A percentile compares a stretch with the other conserved stretches of the same genome.
phyloP scores from a whole-genome alignment of 2,888 invertebrate genomes.

The Brachypalpus laphriformis region DNA sequence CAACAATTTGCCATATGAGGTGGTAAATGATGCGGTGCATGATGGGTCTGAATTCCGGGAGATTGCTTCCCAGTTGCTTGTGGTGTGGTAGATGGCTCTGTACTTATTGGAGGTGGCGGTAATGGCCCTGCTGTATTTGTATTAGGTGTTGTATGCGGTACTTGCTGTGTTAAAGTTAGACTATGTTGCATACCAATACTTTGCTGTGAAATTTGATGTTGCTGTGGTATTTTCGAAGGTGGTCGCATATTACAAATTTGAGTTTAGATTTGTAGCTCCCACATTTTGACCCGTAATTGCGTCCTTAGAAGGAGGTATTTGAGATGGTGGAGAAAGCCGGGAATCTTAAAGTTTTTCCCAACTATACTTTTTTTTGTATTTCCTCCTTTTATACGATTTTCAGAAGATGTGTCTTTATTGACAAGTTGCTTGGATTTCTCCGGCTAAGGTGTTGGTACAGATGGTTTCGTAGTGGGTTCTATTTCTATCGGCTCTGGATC shows the following conservation, averaged over 20 bases:
- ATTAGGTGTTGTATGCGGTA: conserved; percentile 37
- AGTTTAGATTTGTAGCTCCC: conserved; percentile 8
- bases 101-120: conserved; percentile 54
- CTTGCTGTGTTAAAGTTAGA: conserved; percentile 18
- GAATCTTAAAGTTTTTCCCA: conserved; percentile 76
- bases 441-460: conserved; percentile 77
- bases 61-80: conserved; percentile 49
- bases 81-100: conserved; percentile 73
- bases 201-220: too few relatives aligned
- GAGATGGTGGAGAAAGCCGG: conserved; percentile 83
- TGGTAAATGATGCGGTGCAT: conserved; percentile 79
- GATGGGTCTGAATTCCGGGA: conserved; percentile 78
- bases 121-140: conserved; percentile 23
- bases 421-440: conserved; percentile 44
- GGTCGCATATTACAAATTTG: conserved; percentile 75
- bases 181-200: conserved; percentile 61
- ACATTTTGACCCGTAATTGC: conserved; percentile 12
- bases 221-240: conserved; percentile 42
- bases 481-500: conserved; percentile 82
- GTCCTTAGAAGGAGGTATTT: conserved; percentile 85
- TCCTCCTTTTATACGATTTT: conserved; percentile 34
- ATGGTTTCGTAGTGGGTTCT: conserved; percentile 81
- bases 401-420: conserved; percentile 33
- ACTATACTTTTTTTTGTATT: conserved; percentile 18
- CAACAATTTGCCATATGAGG: conserved; percentile 80